Evolutionary conservation across 2,888 invertebrate genomes (phyloP), one percentile per base, ranked within the genome.

Genomic region (Phengaris alcon): DNA sequence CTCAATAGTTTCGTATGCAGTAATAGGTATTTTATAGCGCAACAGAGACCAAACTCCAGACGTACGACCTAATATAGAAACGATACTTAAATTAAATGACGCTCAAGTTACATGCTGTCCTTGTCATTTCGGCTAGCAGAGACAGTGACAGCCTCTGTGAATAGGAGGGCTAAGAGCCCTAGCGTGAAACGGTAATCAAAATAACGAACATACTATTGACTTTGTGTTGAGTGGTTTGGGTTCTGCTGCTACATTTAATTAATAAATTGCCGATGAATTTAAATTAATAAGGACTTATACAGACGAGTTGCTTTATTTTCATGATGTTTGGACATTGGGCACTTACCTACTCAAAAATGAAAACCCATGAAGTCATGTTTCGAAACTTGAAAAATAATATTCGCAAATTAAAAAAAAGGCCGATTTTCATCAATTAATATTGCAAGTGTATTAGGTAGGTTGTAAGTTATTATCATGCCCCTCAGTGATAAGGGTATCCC

Each of bases 221-320:
- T 64, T 64, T 64, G 35, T 35, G 35, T 35, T 35, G 35, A 64
- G 64, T 35, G 35, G 35, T 72, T 54, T 22, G 52, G 54, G 6
- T 13, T 22, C 54, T 54, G 72, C 72, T 72, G 72, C 35, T 52
- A 13, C 3, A 52, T 35, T 35, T 72, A 52, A 72, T 72, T 72
- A 72, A 54, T 22, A 35, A 72, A 54, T 35, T 72, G 52, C 52
- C 72, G 13, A 52, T 54, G 35, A 22, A 54, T n/a, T 35, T 15
- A 12, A 12, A 13, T 64, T 44, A 64, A 35, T 12, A 10, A 22
- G 22, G 22, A 64, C 59, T 64, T 35, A 8, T 15, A 8, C 15
- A 15, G 57, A 4, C 15, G 15, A 6, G 15, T 15, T 57, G 57
- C 55, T 55, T 2, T 57, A 57, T 4, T 57, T 57, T 13, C 3